Evolutionary conservation across 2,797 vertebrate genomes (phyloP), one percentile per base, ranked within the genome.

Genomic region (Platalea minor): DNA sequence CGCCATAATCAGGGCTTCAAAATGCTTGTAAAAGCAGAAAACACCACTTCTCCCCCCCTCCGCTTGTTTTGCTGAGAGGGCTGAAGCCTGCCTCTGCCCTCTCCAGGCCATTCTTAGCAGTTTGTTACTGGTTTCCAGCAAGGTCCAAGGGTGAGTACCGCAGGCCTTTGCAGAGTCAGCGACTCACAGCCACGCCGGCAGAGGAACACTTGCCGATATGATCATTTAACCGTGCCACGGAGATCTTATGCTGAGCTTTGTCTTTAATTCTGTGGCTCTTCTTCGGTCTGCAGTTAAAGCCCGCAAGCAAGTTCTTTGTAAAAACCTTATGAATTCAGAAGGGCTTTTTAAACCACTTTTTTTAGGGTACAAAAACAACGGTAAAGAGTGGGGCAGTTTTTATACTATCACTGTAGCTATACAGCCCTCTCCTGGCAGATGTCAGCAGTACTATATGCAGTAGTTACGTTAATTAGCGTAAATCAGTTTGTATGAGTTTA

Each of bases 341-440:
- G 17, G 26, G 18, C 9, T 89, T 91, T 91, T 59, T 12, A 79
- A 89, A 77, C 17, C 6, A 45, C n/a, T 17, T 56, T 20, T 48
- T 81, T 68, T 21, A 50, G 35, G 12, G 25, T 67, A 41, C 17
- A 60, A 87, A 56, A 53, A 31, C 4, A 69, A 45, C 5, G 9
- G 37, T 33, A 35, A 50, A 51, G 45, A 64, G 26, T 9, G 11
- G 15, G 18, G 43, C 19, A 7, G 28, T 31, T 88, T 87, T 69
- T 69, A 16, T n/a, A 6, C 23, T 57, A 53, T 63, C 29, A 5
- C 35, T 63, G 10, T 14, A 48, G 19, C 28, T 51, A 37, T 64
- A 73, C 11, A 92, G 81, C 69, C 84, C 72, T 53, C 85, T 93
- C 37, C 50, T 85, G 68, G 84, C 85, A 86, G 69, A 69, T 73